Percentiles rank a stretch among this genome's conserved stretches.
phyloP scores from a whole-genome alignment of 2,888 invertebrate species.

The Brachynemurus nebulosus region DNA sequence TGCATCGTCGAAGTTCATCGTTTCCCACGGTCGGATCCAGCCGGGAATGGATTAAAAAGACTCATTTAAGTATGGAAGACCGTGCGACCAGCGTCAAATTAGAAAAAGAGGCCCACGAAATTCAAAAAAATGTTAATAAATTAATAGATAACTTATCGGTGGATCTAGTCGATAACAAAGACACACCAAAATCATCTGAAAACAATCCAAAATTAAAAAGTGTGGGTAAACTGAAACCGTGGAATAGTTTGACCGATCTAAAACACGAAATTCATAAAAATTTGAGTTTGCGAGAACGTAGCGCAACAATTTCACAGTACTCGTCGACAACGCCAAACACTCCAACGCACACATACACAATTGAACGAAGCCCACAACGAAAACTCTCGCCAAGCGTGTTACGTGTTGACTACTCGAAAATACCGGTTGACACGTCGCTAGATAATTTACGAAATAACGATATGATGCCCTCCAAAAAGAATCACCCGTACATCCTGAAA shows the following conservation, averaged over 20 bases:
- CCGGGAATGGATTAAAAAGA: slow-evolving; percentile 10
- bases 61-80: slow-evolving; percentile 10
- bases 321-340: slow-evolving; percentile 27
- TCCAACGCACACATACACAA: slow-evolving; percentile 20
- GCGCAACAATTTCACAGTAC: slow-evolving; percentile 23
- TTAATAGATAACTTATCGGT: neutral
- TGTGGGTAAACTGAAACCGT: slow-evolving; percentile 28
- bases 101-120: neutral
- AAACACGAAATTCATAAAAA: slow-evolving; percentile 19
- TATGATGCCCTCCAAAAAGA: neutral
- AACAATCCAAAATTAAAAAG: slow-evolving; percentile 18
- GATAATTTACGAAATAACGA: no score
- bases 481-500: neutral
- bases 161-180: slow-evolving; percentile 6
- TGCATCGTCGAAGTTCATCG: slow-evolving; percentile 40
- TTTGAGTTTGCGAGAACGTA: slow-evolving; percentile 18
- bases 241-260: slow-evolving; percentile 32
- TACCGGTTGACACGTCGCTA: slow-evolving; percentile 6
- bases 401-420: slow-evolving; percentile 25
- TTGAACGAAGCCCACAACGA: slow-evolving; percentile 4
- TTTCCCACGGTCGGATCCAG: slow-evolving; percentile 31
- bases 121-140: neutral
- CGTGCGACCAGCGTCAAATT: neutral
- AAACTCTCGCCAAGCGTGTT: slow-evolving; percentile 25
- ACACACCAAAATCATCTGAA: slow-evolving; percentile 22